Conservation (phyloP, 2,888 invertebrate species). For the Phytoseiulus persimilis region DNA sequence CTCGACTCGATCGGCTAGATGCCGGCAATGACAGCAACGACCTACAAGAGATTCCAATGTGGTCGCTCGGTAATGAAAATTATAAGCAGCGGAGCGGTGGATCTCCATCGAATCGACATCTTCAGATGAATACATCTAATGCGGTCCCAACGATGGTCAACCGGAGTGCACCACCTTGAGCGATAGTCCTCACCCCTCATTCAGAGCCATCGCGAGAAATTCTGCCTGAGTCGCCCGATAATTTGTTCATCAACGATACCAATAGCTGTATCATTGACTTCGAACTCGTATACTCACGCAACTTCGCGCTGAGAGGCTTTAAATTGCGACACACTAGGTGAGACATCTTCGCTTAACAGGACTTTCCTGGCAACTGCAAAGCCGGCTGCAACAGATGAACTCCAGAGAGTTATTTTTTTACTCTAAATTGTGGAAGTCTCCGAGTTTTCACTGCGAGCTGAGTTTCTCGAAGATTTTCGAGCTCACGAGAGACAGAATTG, state of each 20-base stretch:
- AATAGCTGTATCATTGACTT: not conserved
- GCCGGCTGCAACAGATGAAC: not conserved
- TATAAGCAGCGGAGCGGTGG: no score
- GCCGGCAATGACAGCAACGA: no score
- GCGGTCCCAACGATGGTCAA: no score
- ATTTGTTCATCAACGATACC: not conserved
- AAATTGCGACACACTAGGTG: conserved; percentile 6
- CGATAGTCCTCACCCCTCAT: no score
- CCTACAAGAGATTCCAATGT: no score
- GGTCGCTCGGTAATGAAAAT: no score
- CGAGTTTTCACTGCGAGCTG: not conserved
- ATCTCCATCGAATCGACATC: no score
- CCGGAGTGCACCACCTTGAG: no score
- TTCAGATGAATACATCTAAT: no score
- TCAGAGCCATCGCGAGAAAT: no score
- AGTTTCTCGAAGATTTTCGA: not conserved
- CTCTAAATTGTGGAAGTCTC: not conserved
- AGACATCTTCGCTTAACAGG: conserved; percentile 16
- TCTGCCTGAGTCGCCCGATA: not conserved
- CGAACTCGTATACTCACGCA: not conserved
- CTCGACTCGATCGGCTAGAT: no score
- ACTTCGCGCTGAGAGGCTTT: conserved; percentile 9
- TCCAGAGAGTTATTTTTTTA: not conserved
- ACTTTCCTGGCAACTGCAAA: conserved; percentile 10
- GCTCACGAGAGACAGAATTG: not conserved